Conservation (phyloP, 1,140 invertebrate genomes). For the Gerris buenoi region DNA sequence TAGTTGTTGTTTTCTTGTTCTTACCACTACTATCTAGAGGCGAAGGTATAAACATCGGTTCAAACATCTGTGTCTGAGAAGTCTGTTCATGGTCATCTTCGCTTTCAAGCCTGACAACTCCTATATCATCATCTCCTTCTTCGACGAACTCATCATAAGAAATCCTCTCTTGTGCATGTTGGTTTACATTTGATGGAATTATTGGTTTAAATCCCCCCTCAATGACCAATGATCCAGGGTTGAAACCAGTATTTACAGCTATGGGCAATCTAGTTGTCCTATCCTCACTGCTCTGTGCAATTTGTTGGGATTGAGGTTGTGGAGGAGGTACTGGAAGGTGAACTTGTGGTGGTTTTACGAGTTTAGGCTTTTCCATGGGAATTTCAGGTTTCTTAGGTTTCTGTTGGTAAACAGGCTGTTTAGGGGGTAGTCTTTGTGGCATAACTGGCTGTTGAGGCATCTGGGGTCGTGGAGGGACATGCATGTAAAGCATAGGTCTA, state of each 20-base stretch:
- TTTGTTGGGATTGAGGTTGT: not conserved
- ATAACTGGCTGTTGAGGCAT: not conserved
- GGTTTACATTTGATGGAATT: slow-evolving; percentile 33
- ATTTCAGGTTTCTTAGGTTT: slow-evolving; percentile 12
- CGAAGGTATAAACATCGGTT: slow-evolving; percentile 58
- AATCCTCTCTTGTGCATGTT: slow-evolving; percentile 34
- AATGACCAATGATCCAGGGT: slow-evolving; percentile 59
- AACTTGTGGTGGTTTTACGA: not conserved
- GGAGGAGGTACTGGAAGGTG: not conserved
- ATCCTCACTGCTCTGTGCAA: slow-evolving; percentile 10
- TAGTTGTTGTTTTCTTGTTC: slow-evolving; percentile 13
- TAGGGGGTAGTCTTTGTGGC: slow-evolving; percentile 5
- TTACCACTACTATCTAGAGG: slow-evolving; percentile 34
- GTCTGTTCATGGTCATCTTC: slow-evolving; percentile 27
- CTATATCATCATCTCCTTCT: slow-evolving; percentile 30
- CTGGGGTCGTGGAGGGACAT: slow-evolving; percentile 2
- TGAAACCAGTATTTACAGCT: slow-evolving; percentile 55
- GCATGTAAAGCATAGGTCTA: slow-evolving; percentile 9
- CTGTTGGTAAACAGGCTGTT: slow-evolving; percentile 7
- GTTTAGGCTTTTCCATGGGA: not conserved
- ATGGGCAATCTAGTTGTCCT: slow-evolving; percentile 11
- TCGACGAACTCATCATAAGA: slow-evolving; percentile 31
- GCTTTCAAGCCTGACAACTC: slow-evolving; percentile 13
- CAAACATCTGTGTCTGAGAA: slow-evolving; percentile 38
- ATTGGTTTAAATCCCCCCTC: slow-evolving; percentile 72